Evolutionary conservation across 2,113 vertebrate species (phyloP), one percentile per base, ranked within the genome.

Genomic region (Brachypodius melanocephalos): DNA sequence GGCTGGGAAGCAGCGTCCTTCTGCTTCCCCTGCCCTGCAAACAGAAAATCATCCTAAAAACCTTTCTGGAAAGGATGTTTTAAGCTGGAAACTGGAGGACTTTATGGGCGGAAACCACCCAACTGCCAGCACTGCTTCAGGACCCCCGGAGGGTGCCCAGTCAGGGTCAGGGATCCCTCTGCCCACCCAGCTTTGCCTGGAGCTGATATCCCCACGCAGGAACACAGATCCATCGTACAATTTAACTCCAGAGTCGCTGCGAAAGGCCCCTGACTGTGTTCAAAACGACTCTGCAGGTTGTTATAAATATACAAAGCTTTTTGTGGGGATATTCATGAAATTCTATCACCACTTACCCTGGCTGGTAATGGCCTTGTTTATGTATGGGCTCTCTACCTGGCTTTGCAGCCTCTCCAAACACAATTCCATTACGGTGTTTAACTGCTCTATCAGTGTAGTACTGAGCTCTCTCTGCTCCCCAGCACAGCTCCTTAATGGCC

Each of bases 311-410:
- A 95, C 69, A 90, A 66, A 89, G 92, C 95, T 90, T 87, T 96
- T 95, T 90, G 83, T 67, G 59, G 85, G 93, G 92, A 86, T 96
- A 95, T 95, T 95, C 96, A 96, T 95, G 95, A 95, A 97, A 94
- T 93, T 94, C 96, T 87, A 89, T 92, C 95, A 88, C 86, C 45
- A 66, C 90, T 95, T 92, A 48, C 87, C 71, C 74, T 46, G 91
- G 74, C 85, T 96, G 95, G 88, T 94, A 96, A 97, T 94, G 96
- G 94, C 91, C 90, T 83, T 94, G 94, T 96, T 97, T 96, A 97
- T 95, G 92, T 71, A 94, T 89, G 92, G 95, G 86, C 92, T 91
- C 92, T 87, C 36, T 92, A 85, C 88, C 85, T 95, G 88, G 63
- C 92, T 89, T 91, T 89, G 85, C 95, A 89, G 83, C 86, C 94